Evolutionary conservation across 2,888 invertebrate genomes (phyloP), one percentile per base, ranked within the genome.

Genomic region (Minunthozetes semirufus): DNA sequence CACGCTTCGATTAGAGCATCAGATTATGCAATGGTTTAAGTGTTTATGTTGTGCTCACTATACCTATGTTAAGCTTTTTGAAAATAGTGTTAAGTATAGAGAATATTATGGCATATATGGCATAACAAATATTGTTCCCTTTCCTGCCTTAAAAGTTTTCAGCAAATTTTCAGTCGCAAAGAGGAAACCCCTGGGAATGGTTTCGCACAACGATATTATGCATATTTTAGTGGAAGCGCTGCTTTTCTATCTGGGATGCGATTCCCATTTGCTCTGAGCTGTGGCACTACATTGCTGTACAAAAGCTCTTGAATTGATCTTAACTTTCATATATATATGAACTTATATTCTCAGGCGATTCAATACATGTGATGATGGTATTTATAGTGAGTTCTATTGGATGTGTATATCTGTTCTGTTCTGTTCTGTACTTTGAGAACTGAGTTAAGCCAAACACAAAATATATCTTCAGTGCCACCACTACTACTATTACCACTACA

Each of bases 251-350:
- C 59, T 27, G 3, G n/a, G n/a, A n/a, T 48, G 13, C 27, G 22
- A 13, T 33, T 66, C 33, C 38, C 33, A 66, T 38, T 66, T 38
- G n/a, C 33, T 15, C 27, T n/a, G 27, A 38, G 63, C 63, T 66
- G n/a, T 33, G 29, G 11, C 27, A 8, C 27, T 61, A 27, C 15
- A 19, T 22, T 27, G 27, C n/a, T 13, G n/a, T n/a, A 19, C 1
- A 22, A 66, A 66, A 66, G 63, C 63, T 66, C 63, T 66, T 66
- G 33, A 66, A 33, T 66, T 66, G 27, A 66, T 66, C 63, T 66
- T 66, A 66, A 66, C 63, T 66, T 66, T 38, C 27, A 66, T 66
- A 42, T 42, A 42, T 42, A 42, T 42, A 66, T 66, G 27, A 66
- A 66, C 63, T 66, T 66, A 66, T 66, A 66, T 29, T 66, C 63